Percentiles rank a stretch among this genome's conserved stretches.
These are phyloP conservation scores for Syrrhaptes paradoxus DNA, from an alignment of 2,113 vertebrate genomes.

Conservation along the genomic window DNA sequence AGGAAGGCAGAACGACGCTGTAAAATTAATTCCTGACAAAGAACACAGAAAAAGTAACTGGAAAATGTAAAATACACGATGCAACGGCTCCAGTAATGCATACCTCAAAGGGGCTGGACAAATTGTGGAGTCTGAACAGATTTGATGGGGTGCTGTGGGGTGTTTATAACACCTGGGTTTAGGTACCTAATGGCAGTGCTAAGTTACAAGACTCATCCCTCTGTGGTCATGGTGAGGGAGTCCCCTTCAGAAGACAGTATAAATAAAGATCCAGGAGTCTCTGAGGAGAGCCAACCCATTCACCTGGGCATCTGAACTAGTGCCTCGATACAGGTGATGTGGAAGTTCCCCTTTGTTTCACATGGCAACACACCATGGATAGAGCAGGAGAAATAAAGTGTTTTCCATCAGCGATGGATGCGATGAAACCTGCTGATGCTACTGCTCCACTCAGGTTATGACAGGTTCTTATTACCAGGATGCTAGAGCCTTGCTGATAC, in stretches of 20 bases:
- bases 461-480: not conserved
- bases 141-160: not conserved
- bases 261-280: not conserved
- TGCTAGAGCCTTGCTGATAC: not conserved
- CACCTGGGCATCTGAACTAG: not conserved
- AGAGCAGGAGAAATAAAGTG: not conserved
- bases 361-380: not conserved
- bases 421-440: not conserved
- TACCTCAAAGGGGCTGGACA: not conserved
- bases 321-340: not conserved
- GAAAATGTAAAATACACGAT: not conserved
- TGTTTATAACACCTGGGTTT: not conserved
- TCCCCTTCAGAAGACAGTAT: not conserved
- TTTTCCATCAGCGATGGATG: not conserved
- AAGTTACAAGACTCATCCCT: not conserved
- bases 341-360: not conserved
- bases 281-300: not conserved
- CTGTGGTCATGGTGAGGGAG: not conserved
- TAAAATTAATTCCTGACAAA: constrained; percentile 14
- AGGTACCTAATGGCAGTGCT: not conserved
- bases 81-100: not conserved
- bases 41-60: not conserved
- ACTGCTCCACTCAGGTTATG: not conserved
- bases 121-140: not conserved
- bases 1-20: not conserved